Percentiles rank a stretch among this genome's conserved stretches.
phyloP scores from a whole-genome alignment of 2,113 vertebrate species.

The Paracanthobrama guichenoti region DNA sequence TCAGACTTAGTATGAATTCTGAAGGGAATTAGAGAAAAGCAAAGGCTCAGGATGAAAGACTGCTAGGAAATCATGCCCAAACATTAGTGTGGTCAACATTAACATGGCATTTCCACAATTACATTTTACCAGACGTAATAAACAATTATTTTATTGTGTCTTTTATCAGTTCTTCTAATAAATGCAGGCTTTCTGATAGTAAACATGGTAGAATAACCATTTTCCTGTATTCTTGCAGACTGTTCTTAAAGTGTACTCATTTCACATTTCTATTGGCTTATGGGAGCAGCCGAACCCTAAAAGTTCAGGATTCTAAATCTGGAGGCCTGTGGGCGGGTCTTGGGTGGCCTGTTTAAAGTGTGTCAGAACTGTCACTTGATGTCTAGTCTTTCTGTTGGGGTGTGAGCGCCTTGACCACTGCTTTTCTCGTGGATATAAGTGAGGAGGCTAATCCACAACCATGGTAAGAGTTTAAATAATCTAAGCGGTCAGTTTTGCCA shows the following conservation, averaged over 20 bases:
- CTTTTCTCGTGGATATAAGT: slow-evolving; percentile 75
- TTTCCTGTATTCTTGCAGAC: slow-evolving; percentile 32
- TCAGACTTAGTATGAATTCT: background rate
- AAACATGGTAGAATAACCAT: background rate
- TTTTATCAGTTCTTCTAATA: background rate
- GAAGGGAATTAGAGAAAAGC: background rate
- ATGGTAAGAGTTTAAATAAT: slow-evolving; percentile 75
- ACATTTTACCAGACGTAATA: background rate
- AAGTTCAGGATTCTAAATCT: slow-evolving; percentile 81
- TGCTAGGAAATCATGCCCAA: background rate
- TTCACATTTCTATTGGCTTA: slow-evolving; percentile 73
- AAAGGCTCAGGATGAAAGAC: background rate
- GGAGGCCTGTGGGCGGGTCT: slow-evolving; percentile 77
- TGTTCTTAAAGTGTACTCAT: slow-evolving; percentile 49
- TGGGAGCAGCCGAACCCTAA: slow-evolving; percentile 73
- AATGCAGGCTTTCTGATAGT: background rate
- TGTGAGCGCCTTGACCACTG: slow-evolving; percentile 77
- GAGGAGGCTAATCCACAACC: slow-evolving; percentile 73
- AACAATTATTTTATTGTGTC: background rate
- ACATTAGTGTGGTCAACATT: background rate
- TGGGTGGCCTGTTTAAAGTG: slow-evolving; percentile 75
- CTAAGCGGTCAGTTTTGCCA: slow-evolving; percentile 15
- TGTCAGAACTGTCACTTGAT: slow-evolving; percentile 72
- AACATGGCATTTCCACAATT: background rate
- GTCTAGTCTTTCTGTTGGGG: slow-evolving; percentile 81